These are phyloP conservation scores for Rhagonycha fulva DNA, from an alignment of 2,888 invertebrate species.

Conservation along the genomic window DNA sequence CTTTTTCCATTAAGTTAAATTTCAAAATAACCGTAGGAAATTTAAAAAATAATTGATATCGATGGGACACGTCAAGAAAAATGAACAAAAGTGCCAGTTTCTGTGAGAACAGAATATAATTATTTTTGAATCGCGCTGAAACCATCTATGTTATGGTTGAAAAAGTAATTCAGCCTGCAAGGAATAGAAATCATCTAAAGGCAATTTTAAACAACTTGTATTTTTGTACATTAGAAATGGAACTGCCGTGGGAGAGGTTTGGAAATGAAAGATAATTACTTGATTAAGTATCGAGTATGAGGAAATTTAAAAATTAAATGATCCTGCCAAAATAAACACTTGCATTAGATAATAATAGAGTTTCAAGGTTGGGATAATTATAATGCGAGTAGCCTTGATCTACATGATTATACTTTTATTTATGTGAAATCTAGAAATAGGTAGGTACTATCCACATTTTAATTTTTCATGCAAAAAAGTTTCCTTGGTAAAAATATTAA, in stretches of 20 bases:
- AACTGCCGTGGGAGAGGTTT: too few species aligned
- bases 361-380: background rate
- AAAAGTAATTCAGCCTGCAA: background rate
- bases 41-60: too few species aligned
- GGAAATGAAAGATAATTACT: background rate
- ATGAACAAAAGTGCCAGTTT: background rate
- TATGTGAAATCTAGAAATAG: background rate
- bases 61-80: background rate
- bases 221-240: too few species aligned
- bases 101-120: background rate
- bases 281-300: background rate
- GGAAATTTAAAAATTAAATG: background rate
- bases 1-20: too few species aligned
- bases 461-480: background rate
- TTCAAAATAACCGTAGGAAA: too few species aligned
- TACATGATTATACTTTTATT: background rate
- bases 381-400: background rate
- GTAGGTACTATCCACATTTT: background rate
- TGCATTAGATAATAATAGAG: background rate
- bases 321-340: background rate
- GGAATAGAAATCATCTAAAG: background rate
- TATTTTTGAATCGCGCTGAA: background rate
- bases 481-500: background rate
- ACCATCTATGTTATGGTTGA: background rate
- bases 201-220: background rate